Percentiles rank a stretch among this genome's conserved stretches.
Conservation (phyloP, 2,797 vertebrate genomes). For the Acanthurus leucopareius region DNA sequence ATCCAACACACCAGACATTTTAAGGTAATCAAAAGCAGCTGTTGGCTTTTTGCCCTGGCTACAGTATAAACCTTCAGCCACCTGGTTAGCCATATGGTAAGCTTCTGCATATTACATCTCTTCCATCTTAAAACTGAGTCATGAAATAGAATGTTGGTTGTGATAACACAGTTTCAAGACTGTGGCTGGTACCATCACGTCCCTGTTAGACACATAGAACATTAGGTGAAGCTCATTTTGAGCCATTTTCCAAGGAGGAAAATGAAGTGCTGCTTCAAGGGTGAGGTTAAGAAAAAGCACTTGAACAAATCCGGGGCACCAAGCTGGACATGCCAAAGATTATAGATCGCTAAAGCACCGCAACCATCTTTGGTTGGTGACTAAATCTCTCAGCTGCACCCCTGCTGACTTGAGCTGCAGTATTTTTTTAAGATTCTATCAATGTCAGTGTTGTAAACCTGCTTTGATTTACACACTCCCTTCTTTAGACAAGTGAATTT, state of each 20-base stretch:
- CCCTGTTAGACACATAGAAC: slow-evolving; percentile 14
- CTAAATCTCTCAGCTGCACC: slow-evolving; percentile 41
- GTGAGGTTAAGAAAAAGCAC: slow-evolving; percentile 3
- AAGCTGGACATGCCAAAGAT: slow-evolving; percentile 27
- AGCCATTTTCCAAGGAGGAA: slow-evolving; percentile 1
- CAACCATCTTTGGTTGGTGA: slow-evolving; percentile 22
- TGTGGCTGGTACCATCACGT: background rate
- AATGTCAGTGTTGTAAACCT: slow-evolving; percentile 54
- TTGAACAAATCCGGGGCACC: background rate
- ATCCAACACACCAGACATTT: background rate
- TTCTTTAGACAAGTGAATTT: slow-evolving; percentile 43
- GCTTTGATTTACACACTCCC: slow-evolving; percentile 49
- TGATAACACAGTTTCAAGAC: slow-evolving; percentile 13
- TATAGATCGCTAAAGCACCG: slow-evolving; percentile 39
- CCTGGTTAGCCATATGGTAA: slow-evolving; percentile 38
- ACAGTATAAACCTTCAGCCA: slow-evolving; percentile 32
- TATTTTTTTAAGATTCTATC: slow-evolving; percentile 24
- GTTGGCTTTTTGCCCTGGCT: slow-evolving; percentile 34
- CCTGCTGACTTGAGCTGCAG: slow-evolving; percentile 29
- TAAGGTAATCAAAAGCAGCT: slow-evolving; percentile 43
- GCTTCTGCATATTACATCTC: slow-evolving; percentile 19
- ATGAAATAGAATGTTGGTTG: slow-evolving; percentile 11
- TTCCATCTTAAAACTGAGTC: slow-evolving; percentile 7
- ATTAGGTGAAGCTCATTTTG: slow-evolving; percentile 10
- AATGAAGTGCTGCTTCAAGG: slow-evolving; percentile 31